Evolutionary conservation across 2,113 vertebrate genomes (phyloP).

Genomic region (Diadophis punctatus): DNA sequence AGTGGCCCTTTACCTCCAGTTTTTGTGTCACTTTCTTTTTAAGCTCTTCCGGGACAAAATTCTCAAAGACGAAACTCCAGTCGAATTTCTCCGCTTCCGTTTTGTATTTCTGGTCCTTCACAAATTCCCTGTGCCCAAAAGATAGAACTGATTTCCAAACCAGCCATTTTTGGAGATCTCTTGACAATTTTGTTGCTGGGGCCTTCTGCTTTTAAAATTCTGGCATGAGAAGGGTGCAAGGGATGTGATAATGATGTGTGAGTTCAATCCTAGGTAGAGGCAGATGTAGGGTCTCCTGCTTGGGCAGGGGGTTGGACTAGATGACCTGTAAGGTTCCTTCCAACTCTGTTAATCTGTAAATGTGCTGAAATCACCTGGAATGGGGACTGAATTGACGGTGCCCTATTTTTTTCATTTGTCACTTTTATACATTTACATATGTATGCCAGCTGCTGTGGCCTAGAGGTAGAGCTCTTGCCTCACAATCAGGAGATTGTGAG

Average conservation of each 20-base stretch:
- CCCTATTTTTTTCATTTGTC: neutral
- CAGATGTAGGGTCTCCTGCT: too few species aligned
- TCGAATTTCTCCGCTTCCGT: slow-evolving; percentile 91
- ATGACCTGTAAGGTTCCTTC: too few species aligned
- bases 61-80: slow-evolving; percentile 98
- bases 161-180: neutral
- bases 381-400: neutral
- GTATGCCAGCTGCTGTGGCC: too few species aligned
- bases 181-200: neutral
- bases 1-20: slow-evolving; percentile 76
- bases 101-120: slow-evolving; percentile 83
- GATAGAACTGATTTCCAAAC: neutral
- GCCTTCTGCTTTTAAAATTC: neutral
- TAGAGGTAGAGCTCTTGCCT: too few species aligned
- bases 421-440: neutral
- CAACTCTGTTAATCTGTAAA: too few species aligned
- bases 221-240: neutral
- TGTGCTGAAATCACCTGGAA: neutral
- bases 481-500: too few species aligned
- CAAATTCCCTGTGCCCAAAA: slow-evolving; percentile 79
- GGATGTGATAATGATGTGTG: neutral
- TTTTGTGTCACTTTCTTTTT: slow-evolving; percentile 84
- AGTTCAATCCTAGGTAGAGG: too few species aligned
- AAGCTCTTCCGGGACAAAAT: slow-evolving; percentile 85
- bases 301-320: too few species aligned